phyloP scores from a whole-genome alignment of 1,140 invertebrate genomes.

The Popillia japonica region DNA sequence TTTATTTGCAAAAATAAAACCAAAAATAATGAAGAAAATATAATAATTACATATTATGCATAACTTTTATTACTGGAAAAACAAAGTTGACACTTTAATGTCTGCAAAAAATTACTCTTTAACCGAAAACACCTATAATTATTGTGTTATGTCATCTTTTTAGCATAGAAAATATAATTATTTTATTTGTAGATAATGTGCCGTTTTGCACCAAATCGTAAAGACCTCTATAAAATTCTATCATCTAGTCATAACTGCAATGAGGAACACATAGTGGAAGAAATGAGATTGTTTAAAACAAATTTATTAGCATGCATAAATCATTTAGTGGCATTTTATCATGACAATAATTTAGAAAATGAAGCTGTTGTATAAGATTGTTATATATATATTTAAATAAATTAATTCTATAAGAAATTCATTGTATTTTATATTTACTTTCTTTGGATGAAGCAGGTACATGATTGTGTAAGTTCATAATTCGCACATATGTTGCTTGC shows the following conservation, averaged over 20 bases:
- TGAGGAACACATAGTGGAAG: constrained; percentile 50
- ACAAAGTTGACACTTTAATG: no score
- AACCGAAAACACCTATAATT: no score
- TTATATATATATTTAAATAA: constrained; percentile 13
- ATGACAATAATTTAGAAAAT: constrained; percentile 45
- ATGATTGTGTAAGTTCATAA: constrained; percentile 50
- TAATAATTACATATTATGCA: no score
- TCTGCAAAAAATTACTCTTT: no score
- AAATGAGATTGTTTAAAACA: constrained; percentile 51
- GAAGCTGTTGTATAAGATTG: constrained; percentile 16
- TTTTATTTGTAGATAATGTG: constrained; percentile 48
- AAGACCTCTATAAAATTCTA: constrained; percentile 47
- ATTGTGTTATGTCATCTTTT: no score
- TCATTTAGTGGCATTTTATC: constrained; percentile 50
- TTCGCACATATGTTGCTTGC: constrained; percentile 58
- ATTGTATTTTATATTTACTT: constrained; percentile 22
- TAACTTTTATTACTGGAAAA: no score
- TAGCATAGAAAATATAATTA: no score
- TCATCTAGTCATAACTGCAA: constrained; percentile 46
- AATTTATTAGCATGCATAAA: constrained; percentile 46
- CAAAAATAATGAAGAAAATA: no score
- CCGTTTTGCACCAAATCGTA: constrained; percentile 49
- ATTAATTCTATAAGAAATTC: neutral
- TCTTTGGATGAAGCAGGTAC: constrained; percentile 20
- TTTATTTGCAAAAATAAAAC: no score